phyloP scores from a whole-genome alignment of 2,113 vertebrate species.

The Hylia prasina region DNA sequence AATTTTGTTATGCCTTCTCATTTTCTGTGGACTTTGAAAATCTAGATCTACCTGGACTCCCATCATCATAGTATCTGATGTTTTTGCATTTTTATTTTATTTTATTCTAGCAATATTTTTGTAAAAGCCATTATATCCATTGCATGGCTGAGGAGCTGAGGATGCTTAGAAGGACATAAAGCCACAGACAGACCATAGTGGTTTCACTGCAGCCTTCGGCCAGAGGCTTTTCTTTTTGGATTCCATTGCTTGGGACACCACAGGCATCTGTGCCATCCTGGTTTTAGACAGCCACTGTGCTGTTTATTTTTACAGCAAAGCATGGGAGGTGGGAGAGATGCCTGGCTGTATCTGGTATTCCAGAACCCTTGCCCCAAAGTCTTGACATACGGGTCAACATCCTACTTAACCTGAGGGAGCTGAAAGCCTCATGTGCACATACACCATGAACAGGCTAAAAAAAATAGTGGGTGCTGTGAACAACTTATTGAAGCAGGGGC shows the following conservation, averaged over 20 bases:
- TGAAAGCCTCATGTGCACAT: neutral
- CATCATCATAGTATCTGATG: neutral
- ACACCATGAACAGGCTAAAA: accelerated
- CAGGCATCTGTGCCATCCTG: neutral
- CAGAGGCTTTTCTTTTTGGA: neutral
- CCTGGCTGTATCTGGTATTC: neutral
- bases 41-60: neutral
- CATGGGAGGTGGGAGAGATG: neutral
- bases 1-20: neutral
- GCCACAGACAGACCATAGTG: neutral
- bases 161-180: neutral
- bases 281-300: neutral
- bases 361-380: neutral
- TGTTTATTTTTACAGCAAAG: neutral
- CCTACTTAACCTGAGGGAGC: neutral
- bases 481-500: neutral
- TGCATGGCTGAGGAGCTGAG: neutral
- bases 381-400: neutral
- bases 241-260: neutral
- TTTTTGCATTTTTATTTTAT: neutral
- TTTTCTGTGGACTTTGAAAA: neutral
- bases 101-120: neutral
- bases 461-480: neutral
- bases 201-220: neutral
- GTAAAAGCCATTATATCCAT: neutral